Evolutionary conservation across 2,113 vertebrate genomes (phyloP), one percentile per base, ranked within the genome.

Genomic region (Sphaerodactylus townsendi): DNA sequence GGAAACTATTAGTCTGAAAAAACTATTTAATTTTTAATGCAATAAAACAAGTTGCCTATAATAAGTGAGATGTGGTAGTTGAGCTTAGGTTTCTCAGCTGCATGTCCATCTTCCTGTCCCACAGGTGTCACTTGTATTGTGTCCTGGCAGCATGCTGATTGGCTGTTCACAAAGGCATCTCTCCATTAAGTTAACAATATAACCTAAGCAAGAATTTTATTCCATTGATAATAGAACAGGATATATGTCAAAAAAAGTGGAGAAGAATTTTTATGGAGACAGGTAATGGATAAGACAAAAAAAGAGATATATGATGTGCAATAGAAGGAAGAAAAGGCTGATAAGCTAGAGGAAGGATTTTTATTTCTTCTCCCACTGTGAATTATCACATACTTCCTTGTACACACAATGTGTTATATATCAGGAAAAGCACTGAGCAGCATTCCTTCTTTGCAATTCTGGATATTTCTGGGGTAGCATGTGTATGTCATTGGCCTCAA

Each of bases 371-470:
- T 41, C 13, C 69, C 78, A 44, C 82, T 85, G 21, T 87, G 83
- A 90, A 88, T 81, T 59, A 86, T 79, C 44, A 77, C 80, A 86
- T 91, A 91, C 91, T 92, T 93, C 83, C 90, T 93, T 91, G 86
- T 88, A 86, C 68, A 17, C 84, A 56, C 88, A 84, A 85, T 4
- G 0, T 86, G 73, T 85, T 37, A 9, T 87, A 83, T 86, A n/a
- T 85, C 86, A 86, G 90, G 86, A 65, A 79, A 91, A 91, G 84
- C 28, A 65, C 56, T 87, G 66, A 84, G 90, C 83, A 87, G 66
- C 87, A 93, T 90, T 91, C 48, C 23, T 88, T 85, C 56, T 85
- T n/a, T 44, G 81, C 37, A 81, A 37, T 81, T 81, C 74, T 48
- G 85, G 59, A 35, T 56, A 33, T 93, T 92, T 88, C 84, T 92